Evolutionary conservation across 2,888 invertebrate genomes (phyloP).

Genomic region (Leptopilina drosophilae): DNA sequence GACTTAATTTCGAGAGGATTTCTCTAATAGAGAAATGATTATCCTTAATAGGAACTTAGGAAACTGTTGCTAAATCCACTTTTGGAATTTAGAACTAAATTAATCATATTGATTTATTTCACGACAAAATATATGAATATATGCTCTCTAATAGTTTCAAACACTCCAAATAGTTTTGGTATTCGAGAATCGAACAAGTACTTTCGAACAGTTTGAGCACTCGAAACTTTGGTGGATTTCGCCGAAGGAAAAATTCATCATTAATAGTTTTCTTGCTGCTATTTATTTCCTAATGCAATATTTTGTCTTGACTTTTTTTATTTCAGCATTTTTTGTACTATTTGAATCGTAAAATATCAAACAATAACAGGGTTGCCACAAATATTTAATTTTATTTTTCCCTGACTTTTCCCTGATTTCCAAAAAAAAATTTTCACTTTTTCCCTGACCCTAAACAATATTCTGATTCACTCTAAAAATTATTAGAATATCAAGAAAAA

Average conservation of each 20-base stretch:
- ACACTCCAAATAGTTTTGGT: not conserved
- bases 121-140: not conserved
- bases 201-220: not conserved
- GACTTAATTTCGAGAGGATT: not conserved
- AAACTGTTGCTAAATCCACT: not conserved
- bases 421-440: too few relatives aligned
- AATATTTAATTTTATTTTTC: too few relatives aligned
- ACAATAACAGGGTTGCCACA: too few relatives aligned
- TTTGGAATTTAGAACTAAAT: not conserved
- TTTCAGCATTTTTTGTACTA: too few relatives aligned
- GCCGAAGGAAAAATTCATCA: not conserved
- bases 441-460: too few relatives aligned
- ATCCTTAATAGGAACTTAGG: not conserved
- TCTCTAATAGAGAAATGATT: not conserved
- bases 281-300: too few relatives aligned
- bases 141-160: not conserved
- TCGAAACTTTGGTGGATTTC: not conserved
- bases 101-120: constrained; percentile 12
- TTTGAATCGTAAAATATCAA: too few relatives aligned
- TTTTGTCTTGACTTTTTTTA: too few relatives aligned
- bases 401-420: too few relatives aligned
- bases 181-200: not conserved
- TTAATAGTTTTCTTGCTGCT: too few relatives aligned
- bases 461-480: too few relatives aligned
- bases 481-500: too few relatives aligned